Evolutionary conservation across 2,797 vertebrate genomes (phyloP), one percentile per base, ranked within the genome.

Genomic region (Chelon labrosus): DNA sequence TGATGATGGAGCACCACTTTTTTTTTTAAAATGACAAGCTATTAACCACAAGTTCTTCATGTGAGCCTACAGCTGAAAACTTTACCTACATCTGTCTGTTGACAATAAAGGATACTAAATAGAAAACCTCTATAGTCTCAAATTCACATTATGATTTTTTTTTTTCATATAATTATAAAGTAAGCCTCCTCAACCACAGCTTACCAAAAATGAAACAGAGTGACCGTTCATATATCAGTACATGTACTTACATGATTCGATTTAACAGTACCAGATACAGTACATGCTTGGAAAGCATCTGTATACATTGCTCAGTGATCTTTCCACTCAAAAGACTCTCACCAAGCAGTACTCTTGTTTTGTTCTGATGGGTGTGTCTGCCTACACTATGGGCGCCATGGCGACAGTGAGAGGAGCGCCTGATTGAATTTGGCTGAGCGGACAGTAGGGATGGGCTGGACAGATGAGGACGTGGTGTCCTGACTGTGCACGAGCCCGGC

Each of bases 381-480:
- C 80, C 83, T 85, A 79, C 84, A 79, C 62, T 77, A 62, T 10
- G 80, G 81, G 81, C 75, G 60, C 88, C 88, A 88, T 90, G 88
- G 88, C n/a, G 80, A 91, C 89, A 74, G 79, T 10, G 70, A 85
- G 76, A 83, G 64, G 78, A 88, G 77, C 39, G 79, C 57, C 84
- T 92, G 89, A 92, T 92, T 92, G 86, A 86, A 91, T 92, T 92
- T 89, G 79, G 87, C 70, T 83, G 83, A 85, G 73, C 53, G 65
- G 86, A 77, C 83, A 66, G 79, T 77, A 57, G 82, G 87, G 89
- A 90, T 87, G 87, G 87, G 88, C 85, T 42, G 64, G 79, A 88
- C 84, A 52, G 72, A 88, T 63, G 78, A 90, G 88, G 80, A 89
- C 86, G 84, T 3, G 50, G 73, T 70, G 87, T 90, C 70, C 85